These are phyloP conservation scores for Melanotus villosus DNA, from an alignment of 2,888 invertebrate species.

Conservation along the genomic window DNA sequence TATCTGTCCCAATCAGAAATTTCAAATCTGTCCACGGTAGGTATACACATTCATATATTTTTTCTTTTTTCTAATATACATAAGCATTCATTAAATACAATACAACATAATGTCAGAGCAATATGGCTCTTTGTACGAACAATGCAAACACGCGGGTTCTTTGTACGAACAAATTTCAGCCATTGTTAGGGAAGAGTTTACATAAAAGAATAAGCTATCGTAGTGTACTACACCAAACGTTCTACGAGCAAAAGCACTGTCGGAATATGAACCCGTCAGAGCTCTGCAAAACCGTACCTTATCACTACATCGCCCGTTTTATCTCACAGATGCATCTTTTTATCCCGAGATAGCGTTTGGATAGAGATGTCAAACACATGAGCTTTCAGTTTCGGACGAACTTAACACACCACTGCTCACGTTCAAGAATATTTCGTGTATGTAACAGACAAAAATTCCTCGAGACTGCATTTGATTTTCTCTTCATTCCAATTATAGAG, in stretches of 20 bases:
- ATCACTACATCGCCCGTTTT: conserved; percentile 59
- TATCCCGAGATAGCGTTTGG: conserved; percentile 63
- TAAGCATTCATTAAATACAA: conserved; percentile 42
- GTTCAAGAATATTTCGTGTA: too few species aligned
- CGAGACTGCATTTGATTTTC: too few species aligned
- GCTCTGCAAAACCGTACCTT: conserved; percentile 55
- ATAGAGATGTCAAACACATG: conserved; percentile 68
- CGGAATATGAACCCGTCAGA: conserved; percentile 52
- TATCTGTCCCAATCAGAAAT: not conserved
- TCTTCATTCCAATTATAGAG: too few species aligned
- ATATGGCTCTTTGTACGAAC: conserved; percentile 55
- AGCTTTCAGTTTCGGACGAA: conserved; percentile 44
- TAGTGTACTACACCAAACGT: conserved; percentile 33
- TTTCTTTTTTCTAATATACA: conserved; percentile 20
- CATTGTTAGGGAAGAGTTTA: conserved; percentile 58
- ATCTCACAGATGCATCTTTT: conserved; percentile 66
- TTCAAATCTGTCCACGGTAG: not conserved
- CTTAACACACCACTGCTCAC: conserved; percentile 46
- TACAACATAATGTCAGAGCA: conserved; percentile 48
- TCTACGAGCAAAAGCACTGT: conserved; percentile 46
- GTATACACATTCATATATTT: too few species aligned
- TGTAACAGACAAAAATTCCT: too few species aligned
- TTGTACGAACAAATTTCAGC: conserved; percentile 60
- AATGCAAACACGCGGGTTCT: conserved; percentile 55
- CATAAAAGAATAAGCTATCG: conserved; percentile 57